Evolutionary conservation across 2,888 invertebrate genomes (phyloP).

Genomic region (Octonoba sinensis): DNA sequence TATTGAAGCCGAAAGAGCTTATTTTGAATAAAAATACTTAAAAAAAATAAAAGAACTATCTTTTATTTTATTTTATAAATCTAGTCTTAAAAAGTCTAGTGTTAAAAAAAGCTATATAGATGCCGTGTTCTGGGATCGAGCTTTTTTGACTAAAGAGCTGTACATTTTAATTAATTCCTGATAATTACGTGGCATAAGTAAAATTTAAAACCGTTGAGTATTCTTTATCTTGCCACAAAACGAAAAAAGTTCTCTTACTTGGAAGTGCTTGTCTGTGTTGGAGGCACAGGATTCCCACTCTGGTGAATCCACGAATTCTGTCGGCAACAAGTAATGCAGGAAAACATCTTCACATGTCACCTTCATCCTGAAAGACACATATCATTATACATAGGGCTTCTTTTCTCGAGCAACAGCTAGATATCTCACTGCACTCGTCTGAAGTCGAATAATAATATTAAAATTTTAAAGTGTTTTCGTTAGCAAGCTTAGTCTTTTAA

Average conservation of each 20-base stretch:
- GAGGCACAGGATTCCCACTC: constrained; percentile 80
- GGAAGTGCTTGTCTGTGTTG: constrained; percentile 70
- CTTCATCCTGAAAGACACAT: constrained; percentile 77
- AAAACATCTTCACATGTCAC: constrained; percentile 87
- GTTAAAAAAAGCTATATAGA: no score
- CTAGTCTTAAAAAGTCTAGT: no score
- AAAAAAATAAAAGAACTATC: no score
- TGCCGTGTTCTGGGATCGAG: no score
- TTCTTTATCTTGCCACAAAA: no score
- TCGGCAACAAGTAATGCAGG: constrained; percentile 83
- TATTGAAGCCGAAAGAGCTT: no score
- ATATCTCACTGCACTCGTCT: not conserved
- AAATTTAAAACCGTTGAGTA: no score
- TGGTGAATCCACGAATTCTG: constrained; percentile 90
- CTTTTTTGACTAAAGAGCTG: no score
- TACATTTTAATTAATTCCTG: no score
- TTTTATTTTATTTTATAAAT: no score
- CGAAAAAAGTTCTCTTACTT: constrained; percentile 67
- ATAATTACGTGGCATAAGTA: no score
- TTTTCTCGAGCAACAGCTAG: not conserved
- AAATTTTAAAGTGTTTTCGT: not conserved
- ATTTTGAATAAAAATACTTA: no score
- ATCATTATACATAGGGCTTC: not conserved
- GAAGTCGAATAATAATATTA: not conserved
- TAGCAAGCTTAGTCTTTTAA: not conserved